Percentiles rank a stretch among this genome's conserved stretches.
phyloP scores from a whole-genome alignment of 2,113 vertebrate genomes.

The Panthera tigris region DNA sequence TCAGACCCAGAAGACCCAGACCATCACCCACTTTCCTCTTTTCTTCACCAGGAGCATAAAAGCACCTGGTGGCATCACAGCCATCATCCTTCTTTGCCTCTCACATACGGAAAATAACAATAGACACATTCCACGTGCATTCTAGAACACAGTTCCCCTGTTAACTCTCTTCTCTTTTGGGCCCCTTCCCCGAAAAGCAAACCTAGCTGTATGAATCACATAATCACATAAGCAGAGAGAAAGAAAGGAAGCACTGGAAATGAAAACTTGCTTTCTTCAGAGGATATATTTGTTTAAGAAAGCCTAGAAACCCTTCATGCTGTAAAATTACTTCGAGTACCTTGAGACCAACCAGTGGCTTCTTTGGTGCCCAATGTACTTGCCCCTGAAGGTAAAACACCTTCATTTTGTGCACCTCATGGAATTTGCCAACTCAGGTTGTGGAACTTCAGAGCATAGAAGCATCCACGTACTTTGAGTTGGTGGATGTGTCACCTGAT shows the following conservation, averaged over 20 bases:
- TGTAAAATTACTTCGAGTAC: neutral
- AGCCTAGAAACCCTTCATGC: neutral
- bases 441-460: neutral
- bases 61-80: neutral
- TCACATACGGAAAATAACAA: slow-evolving; percentile 4
- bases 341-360: neutral
- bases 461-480: neutral
- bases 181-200: neutral
- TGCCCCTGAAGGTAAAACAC: neutral
- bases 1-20: neutral
- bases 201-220: neutral
- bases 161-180: neutral
- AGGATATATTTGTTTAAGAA: neutral
- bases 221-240: neutral
- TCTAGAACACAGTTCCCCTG: neutral
- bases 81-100: neutral
- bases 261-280: neutral
- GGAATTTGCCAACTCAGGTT: neutral
- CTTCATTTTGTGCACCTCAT: neutral
- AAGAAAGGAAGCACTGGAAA: neutral
- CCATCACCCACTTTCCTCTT: neutral
- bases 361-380: rapidly evolving
- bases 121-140: neutral
- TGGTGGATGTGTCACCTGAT: neutral
- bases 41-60: neutral